A percentile compares a stretch with the other conserved stretches of the same genome.
Conservation (phyloP, 2,888 invertebrate genomes). For the Macaria liturata region DNA sequence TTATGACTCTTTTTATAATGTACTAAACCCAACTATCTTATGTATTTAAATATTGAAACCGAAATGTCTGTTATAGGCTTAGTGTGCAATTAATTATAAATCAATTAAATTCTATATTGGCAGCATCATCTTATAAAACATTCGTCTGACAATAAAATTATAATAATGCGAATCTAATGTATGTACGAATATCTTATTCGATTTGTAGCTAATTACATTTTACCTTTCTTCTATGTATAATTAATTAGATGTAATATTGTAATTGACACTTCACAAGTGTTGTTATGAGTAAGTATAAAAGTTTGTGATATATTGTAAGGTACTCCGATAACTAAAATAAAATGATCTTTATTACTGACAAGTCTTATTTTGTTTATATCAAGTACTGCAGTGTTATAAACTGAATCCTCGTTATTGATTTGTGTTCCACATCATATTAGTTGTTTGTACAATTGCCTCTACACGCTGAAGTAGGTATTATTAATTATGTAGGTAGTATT, state of each 20-base stretch:
- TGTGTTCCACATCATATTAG: slow-evolving; percentile 30
- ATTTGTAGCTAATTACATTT: neutral
- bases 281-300: slow-evolving; percentile 43
- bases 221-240: too few relatives aligned
- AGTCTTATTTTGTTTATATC: slow-evolving; percentile 3
- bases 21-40: too few relatives aligned
- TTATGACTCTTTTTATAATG: too few relatives aligned
- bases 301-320: slow-evolving; percentile 68
- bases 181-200: neutral
- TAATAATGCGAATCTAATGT: neutral
- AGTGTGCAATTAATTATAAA: too few relatives aligned
- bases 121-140: neutral
- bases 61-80: too few relatives aligned
- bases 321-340: slow-evolving; percentile 56
- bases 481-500: neutral
- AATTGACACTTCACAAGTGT: slow-evolving; percentile 38
- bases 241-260: slow-evolving; percentile 7
- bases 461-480: slow-evolving; percentile 32
- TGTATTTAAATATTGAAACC: too few relatives aligned
- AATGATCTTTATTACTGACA: slow-evolving; percentile 46
- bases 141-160: slow-evolving; percentile 16
- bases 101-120: too few relatives aligned
- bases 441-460: slow-evolving; percentile 56
- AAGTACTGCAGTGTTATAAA: slow-evolving; percentile 2
- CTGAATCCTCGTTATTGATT: neutral